These are phyloP conservation scores for Xanthia icteritia DNA, from an alignment of 2,888 invertebrate species.

Conservation along the genomic window DNA sequence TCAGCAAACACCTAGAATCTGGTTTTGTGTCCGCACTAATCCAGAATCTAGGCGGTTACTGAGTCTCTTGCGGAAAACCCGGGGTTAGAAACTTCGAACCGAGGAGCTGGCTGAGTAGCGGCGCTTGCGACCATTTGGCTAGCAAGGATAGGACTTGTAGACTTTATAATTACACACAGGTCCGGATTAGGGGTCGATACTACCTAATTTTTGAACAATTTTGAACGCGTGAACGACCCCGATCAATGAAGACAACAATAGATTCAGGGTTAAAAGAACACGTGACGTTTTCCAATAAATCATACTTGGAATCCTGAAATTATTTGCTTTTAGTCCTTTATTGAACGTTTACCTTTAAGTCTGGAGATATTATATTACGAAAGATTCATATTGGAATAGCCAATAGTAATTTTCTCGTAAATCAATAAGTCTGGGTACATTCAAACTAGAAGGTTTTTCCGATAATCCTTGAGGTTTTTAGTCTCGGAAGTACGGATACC, in stretches of 20 bases:
- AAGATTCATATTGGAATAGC: constrained; percentile 27
- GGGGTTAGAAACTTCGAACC: no score
- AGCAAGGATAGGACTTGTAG: constrained; percentile 10
- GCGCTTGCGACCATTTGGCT: neutral
- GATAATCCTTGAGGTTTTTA: constrained; percentile 28
- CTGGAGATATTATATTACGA: constrained; percentile 29
- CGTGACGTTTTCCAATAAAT: constrained; percentile 48
- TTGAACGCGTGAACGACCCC: constrained; percentile 32
- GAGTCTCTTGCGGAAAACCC: neutral
- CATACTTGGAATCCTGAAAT: constrained; percentile 26
- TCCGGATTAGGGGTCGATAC: constrained; percentile 32
- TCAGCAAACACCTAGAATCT: no score
- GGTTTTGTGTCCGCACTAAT: neutral
- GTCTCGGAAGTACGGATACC: constrained; percentile 27
- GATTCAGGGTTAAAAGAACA: constrained; percentile 49
- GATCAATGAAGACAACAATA: constrained; percentile 46
- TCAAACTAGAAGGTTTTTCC: constrained; percentile 14
- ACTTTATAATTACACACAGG: constrained; percentile 44
- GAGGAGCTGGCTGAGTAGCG: no score
- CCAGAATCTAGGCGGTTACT: neutral
- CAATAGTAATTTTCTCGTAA: constrained; percentile 25
- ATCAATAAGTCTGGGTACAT: constrained; percentile 32
- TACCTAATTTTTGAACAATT: constrained; percentile 40
- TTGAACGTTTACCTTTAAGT: constrained; percentile 18
- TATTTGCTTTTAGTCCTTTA: constrained; percentile 15